Evolutionary conservation across 2,113 vertebrate genomes (phyloP), one percentile per base, ranked within the genome.

Genomic region (Burhinus bistriatus): DNA sequence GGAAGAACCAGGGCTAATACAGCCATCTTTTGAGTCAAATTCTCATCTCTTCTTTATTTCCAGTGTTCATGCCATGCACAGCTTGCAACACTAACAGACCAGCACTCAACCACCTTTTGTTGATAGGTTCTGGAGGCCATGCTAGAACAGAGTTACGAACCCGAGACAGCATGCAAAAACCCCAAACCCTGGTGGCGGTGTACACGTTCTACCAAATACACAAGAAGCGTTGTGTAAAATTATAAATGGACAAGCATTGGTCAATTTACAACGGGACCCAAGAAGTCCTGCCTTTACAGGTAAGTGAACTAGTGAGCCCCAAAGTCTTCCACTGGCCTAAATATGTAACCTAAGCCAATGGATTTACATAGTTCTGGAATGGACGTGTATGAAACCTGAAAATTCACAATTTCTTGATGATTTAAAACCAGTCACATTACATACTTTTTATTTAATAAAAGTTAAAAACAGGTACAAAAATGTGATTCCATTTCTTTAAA

Each of bases 401-500:
- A 90, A 68, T 36, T 82, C 57, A 34, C 80, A 4, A 5, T 11
- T 80, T 92, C 96, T 97, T 95, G 32, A 81, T 59, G 34, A 95
- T 95, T 96, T 94, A 82, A 92, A 96, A 89, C 85, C 87, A 91
- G 94, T 87, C 92, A 95, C 76, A 29, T 90, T 79, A 91, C 87
- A 95, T 51, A 93, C 19, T 81, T 93, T 70, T 95, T 96, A 95
- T 96, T 98, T 95, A 97, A 96, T 95, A 97, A 78, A 97, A 89
- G 83, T 85, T 95, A 90, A 96, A 91, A 64, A 94, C 94, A 95
- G 30, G 83, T 97, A 98, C 97, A 97, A 94, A 97, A 97, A 90
- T 44, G 71, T 65, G 20, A 97, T 97, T 93, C 92, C 92, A 91
- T 97, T 97, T 96, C 91, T 90, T 97, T 51, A 73, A 86, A 97